Evolutionary conservation across 2,888 invertebrate species (phyloP).

Genomic region (Epinotia demarniana): DNA sequence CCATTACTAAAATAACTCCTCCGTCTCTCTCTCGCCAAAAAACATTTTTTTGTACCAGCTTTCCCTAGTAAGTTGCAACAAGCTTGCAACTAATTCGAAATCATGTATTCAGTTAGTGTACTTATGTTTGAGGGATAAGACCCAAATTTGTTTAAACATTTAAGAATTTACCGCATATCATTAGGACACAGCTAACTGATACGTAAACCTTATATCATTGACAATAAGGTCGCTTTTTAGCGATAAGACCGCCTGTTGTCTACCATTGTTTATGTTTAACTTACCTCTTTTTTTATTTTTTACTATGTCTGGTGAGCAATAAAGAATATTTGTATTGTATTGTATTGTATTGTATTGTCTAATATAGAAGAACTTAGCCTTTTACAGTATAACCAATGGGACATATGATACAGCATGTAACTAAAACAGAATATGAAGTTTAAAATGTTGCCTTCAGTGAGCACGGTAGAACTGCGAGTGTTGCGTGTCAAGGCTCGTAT

Average conservation of each 20-base stretch:
- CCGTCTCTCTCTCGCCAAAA: conserved; percentile 15
- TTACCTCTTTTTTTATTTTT: too few species aligned
- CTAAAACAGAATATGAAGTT: not conserved
- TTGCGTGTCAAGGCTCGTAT: not conserved
- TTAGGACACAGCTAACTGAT: not conserved
- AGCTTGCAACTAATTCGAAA: not conserved
- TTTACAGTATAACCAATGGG: not conserved
- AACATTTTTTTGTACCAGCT: conserved; percentile 11
- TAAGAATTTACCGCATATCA: not conserved
- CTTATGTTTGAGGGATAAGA: not conserved
- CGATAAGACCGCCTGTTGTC: too few species aligned
- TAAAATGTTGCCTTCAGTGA: not conserved
- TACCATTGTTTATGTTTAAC: too few species aligned
- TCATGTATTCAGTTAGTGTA: not conserved
- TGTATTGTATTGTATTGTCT: too few species aligned
- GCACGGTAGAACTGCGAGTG: not conserved
- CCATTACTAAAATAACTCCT: conserved; percentile 17
- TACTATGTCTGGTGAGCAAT: too few species aligned
- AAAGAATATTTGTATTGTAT: too few species aligned
- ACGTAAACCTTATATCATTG: not conserved
- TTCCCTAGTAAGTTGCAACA: not conserved
- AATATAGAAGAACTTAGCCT: not conserved
- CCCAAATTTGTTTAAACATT: not conserved
- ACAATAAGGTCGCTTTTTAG: too few species aligned
- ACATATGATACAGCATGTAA: not conserved